A percentile compares a stretch with the other conserved stretches of the same genome.
These are phyloP conservation scores for Sebastes alutus DNA, from an alignment of 2,797 vertebrate genomes.

Conservation along the genomic window DNA sequence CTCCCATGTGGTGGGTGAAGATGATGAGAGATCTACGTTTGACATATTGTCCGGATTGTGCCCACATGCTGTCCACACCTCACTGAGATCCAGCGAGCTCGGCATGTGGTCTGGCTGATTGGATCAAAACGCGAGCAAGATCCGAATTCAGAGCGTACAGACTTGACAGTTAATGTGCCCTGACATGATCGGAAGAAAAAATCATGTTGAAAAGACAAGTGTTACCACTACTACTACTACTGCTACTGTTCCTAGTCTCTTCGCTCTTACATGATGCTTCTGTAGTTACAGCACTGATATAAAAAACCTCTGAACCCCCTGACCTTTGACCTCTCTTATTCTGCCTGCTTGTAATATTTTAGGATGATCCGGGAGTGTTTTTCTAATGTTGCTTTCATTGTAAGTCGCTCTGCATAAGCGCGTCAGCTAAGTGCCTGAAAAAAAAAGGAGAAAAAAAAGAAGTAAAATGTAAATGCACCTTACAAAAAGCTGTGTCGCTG, in stretches of 20 bases:
- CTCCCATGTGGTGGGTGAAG: too few relatives aligned
- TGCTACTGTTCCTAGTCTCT: background rate
- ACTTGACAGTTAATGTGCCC: background rate
- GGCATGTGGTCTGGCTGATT: background rate
- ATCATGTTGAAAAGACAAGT: background rate
- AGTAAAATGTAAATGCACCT: slow-evolving; percentile 59
- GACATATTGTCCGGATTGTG: too few relatives aligned
- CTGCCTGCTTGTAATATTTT: slow-evolving; percentile 4
- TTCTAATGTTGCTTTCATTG: slow-evolving; percentile 18
- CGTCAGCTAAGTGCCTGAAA: slow-evolving; percentile 32
- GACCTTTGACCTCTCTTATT: slow-evolving; percentile 14
- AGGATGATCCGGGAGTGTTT: slow-evolving; percentile 10
- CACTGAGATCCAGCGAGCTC: too few relatives aligned
- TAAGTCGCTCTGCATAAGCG: slow-evolving; percentile 43
- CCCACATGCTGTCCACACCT: too few relatives aligned
- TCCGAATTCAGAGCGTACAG: too few relatives aligned
- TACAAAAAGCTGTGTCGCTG: slow-evolving; percentile 64
- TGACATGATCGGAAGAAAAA: background rate
- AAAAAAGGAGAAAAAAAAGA: background rate
- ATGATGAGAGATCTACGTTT: too few relatives aligned
- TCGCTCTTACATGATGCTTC: background rate
- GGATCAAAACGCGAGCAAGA: background rate
- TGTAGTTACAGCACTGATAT: background rate
- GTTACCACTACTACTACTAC: too few relatives aligned
- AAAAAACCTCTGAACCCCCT: background rate